Evolutionary conservation across 2,113 vertebrate species (phyloP), one percentile per base, ranked within the genome.

Genomic region (Stigmatopora nigra): DNA sequence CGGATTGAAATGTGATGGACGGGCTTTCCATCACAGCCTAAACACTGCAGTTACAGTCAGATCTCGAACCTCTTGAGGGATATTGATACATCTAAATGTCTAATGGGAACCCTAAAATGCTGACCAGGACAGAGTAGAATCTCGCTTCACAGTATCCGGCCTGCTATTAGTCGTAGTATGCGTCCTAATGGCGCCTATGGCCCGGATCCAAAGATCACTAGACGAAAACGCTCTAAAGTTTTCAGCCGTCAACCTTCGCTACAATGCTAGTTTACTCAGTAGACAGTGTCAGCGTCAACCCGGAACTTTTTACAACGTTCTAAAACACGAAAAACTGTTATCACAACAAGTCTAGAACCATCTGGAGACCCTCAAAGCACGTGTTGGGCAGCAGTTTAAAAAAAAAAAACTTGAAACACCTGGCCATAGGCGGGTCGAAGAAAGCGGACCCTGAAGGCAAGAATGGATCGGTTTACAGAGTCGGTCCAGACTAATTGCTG

Each of bases 341-440:
- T 91, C 83, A 82, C 87, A 89, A 89, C 87, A 88, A 84, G 84
- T 79, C 75, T 70, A 84, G 83, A 82, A 82, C 82, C 65, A 74
- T 72, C 65, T 38, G 69, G 78, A 82, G 78, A 66, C 67, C 66
- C 65, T 61, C 81, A 78, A 69, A 78, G 81, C 83, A 88, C 82
- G 78, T 89, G 76, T 85, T 84, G 84, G 72, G 82, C 85, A 86
- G 84, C 86, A 88, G 88, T 77, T n/a, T n/a, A 72, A 88, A 80
- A 76, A 78, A 87, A 87, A 88, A 80, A 76, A 78, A 87, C 86
- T 58, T 61, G 48, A 78, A 72, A 80, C 86, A 89, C 88, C 87
- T 90, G 85, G 84, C 81, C 79, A 72, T 55, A 82, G 73, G 62
- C 60, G 36, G 70, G 64, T 67, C 69, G 68, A 62, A 56, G 1